Base-by-base conservation (phyloP, 1,140 invertebrate genomes). In the Bursaphelenchus mucronatus region DNA sequence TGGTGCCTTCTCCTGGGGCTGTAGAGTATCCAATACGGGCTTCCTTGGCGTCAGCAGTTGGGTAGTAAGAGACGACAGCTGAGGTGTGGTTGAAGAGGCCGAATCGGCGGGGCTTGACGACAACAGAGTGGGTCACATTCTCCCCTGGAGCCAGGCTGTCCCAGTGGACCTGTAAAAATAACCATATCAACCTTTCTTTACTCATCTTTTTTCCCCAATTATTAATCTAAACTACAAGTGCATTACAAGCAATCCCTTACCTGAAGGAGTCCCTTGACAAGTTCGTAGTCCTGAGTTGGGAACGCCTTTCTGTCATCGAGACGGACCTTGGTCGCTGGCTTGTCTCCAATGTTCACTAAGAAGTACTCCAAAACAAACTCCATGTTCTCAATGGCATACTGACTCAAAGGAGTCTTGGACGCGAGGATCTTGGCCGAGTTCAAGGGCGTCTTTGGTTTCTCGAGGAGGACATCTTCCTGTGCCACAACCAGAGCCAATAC, bases 61-160 rank as follows among this genome's bases (percentile, higher is more conserved):
- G 83, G 71, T 88, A 88, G 83, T 98, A 98, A 19, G 87, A 88
- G 52, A 97, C 87, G 83, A 94, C 89, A 69, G 94, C 94, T 62
- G 92, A 88, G 13, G 93, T 93, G 81, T 98, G 97, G 81, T 98
- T 98, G 85, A 94, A 97, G 78, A 92, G 91, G 10, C 94, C 94
- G 78, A 86, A 91, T 79, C 88, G 89, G 66, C 88, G 88, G 13
- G 95, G 94, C 70, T 89, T 85, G 0, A 97, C 87, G 41, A 97
- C 89, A 55, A 96, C 89, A 9, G 91, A 90, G 82, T 99, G 94
- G 39, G 91, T 6, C 41, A 75, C 69, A 44, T 75, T 75, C 40
- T 58, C 72, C 10, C 70, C 73, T 30, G 30, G 30, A 30, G 30
- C 30, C 1, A 30, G 30, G 5, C 30, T 13, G 13, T 49, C 47